Base-by-base conservation (phyloP, 1,140 invertebrate genomes). In the Drosophila lacertosa region DNA sequence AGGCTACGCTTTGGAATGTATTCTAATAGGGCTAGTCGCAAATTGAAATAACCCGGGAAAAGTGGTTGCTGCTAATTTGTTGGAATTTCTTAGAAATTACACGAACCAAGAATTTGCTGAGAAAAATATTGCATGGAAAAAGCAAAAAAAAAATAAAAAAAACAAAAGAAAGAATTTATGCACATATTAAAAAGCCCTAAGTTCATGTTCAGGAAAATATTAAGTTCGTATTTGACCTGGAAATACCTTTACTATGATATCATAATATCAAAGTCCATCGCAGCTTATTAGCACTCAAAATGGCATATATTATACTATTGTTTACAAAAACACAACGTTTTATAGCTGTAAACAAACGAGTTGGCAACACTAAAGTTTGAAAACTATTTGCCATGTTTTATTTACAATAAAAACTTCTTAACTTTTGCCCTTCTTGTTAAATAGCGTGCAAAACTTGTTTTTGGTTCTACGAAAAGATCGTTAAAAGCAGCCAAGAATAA, bases 41-140 rank as follows among this genome's bases (percentile, higher is more conserved):
- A 79, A 84, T 79, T 84, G 29, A 67, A 79, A 83, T 75, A 70
- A 54, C 1, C 50, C 35, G 15, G 47, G 18, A 29, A 29, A 62
- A 48, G 33, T 48, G 35, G 18, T 26, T 44, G 0, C 26, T 1
- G 26, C 26, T 7, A 29, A 29, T 29, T 29, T 7, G 26, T 42
- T 26, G 45, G 44, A 11, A 44, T 45, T 54, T 35, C 60, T 33
- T 11, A 39, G 18, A 64, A 69, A 63, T 68, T 62, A 15, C 32
- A 18, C 11, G 40, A 29, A 29, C 24, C 3, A 16, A 47, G 39
- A 68, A 74, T 74, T 44, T 15, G 48, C 20, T 26, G 20, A 20
- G 42, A 20, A 64, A 64, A 60, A n/a, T n/a, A n/a, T 67, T 59
- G 54, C 18, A 42, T 54, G 20, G 40, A 32, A 16, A 53, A 13